phyloP scores from a whole-genome alignment of 2,888 invertebrate genomes.

The Drosophila recens region DNA sequence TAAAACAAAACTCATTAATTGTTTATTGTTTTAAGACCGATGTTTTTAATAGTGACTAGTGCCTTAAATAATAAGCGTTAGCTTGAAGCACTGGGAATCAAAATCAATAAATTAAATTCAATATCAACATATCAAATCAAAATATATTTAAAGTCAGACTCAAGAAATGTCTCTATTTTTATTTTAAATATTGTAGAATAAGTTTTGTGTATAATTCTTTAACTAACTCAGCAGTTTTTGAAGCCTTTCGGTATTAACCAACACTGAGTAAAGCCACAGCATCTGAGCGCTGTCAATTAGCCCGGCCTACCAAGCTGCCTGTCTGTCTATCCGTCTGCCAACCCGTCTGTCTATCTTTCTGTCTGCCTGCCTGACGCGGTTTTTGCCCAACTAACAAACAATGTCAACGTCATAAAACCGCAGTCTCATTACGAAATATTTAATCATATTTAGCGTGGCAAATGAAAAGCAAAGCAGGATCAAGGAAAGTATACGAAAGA shows the following conservation, averaged over 20 bases:
- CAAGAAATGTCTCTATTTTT: too few relatives aligned
- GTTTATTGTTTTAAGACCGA: too few relatives aligned
- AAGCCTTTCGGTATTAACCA: slow-evolving; percentile 1
- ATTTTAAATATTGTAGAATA: background rate
- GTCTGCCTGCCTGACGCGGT: slow-evolving; percentile 12
- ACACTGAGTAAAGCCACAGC: slow-evolving; percentile 10
- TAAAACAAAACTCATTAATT: too few relatives aligned
- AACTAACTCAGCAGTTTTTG: background rate
- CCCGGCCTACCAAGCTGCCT: slow-evolving; percentile 10
- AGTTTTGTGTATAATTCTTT: background rate
- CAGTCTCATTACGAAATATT: slow-evolving; percentile 80
- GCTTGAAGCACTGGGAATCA: too few relatives aligned
- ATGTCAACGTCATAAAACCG: slow-evolving; percentile 57
- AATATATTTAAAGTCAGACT: too few relatives aligned
- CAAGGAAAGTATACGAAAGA: background rate
- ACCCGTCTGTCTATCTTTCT: slow-evolving; percentile 2
- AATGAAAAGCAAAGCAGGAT: slow-evolving; percentile 37
- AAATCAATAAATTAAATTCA: too few relatives aligned
- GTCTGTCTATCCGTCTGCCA: slow-evolving; percentile 4
- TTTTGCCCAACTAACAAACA: slow-evolving; percentile 45
- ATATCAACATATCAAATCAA: too few relatives aligned
- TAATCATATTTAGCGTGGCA: slow-evolving; percentile 73
- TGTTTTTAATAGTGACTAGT: too few relatives aligned
- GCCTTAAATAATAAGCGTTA: too few relatives aligned
- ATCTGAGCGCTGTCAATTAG: slow-evolving; percentile 54